Percentiles rank a stretch among this genome's conserved stretches.
Evolutionary conservation across 1,140 invertebrate species (phyloP).

Genomic region (Drosophila kepulauana): DNA sequence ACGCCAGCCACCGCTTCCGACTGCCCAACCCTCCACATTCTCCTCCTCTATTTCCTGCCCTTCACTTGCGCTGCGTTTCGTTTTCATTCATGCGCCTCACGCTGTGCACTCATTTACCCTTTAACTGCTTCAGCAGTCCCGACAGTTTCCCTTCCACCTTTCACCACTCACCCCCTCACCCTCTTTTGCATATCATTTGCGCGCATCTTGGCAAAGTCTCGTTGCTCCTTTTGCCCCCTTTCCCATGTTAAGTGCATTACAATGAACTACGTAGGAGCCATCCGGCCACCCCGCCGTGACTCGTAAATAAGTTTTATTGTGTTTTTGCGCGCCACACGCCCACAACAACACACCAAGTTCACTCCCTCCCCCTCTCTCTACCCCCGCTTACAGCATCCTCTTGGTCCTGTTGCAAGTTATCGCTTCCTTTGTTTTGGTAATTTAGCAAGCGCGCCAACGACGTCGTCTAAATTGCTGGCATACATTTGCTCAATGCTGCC

Average conservation of each 20-base stretch:
- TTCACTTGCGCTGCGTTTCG: not conserved
- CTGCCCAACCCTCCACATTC: constrained; percentile 9
- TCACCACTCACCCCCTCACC: not conserved
- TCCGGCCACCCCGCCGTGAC: constrained; percentile 70
- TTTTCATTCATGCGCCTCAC: constrained; percentile 75
- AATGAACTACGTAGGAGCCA: constrained; percentile 73
- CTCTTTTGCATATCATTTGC: constrained; percentile 78
- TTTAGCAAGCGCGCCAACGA: constrained; percentile 78
- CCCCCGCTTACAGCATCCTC: constrained; percentile 13
- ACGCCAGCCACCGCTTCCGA: constrained; percentile 21
- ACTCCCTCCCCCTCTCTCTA: not conserved
- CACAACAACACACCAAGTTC: constrained; percentile 23
- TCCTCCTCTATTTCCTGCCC: not conserved
- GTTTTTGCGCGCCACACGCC: constrained; percentile 69
- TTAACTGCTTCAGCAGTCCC: constrained; percentile 52
- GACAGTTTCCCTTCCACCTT: not conserved
- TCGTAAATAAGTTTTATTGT: constrained; percentile 84
- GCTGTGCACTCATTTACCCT: constrained; percentile 80
- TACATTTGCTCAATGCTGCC: constrained; percentile 65
- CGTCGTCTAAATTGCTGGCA: constrained; percentile 80
- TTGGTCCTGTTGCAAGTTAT: constrained; percentile 71
- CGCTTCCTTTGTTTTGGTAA: constrained; percentile 81
- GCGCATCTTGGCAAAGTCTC: constrained; percentile 64
- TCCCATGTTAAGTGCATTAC: constrained; percentile 77
- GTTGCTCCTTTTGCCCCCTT: not conserved